Base-by-base conservation (phyloP, 1,140 invertebrate genomes). In the Cephus cinctus region DNA sequence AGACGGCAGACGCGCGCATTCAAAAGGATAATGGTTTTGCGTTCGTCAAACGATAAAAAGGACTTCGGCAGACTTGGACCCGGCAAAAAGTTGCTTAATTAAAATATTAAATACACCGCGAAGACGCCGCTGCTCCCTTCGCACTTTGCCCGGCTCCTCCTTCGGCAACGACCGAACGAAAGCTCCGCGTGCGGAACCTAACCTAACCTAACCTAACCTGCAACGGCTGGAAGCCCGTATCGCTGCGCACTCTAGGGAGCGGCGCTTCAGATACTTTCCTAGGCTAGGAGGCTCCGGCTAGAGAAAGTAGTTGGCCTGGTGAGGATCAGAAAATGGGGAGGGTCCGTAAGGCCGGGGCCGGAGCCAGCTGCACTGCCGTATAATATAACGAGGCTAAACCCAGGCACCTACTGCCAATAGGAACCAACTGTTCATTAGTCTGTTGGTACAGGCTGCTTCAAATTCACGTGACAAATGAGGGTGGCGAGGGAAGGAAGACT, bases 351-450 rank as follows among this genome's bases (percentile, higher is more conserved):
- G 25, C 6, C n/a, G 6, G 45, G 53, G 56, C 61, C 58, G 52
- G 56, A 67, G 66, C 65, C 69, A 73, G 71, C 67, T 71, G 69
- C 67, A 55, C 63, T 53, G 62, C 57, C 50, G 59, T 69, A 69
- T n/a, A n/a, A 67, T 61, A 63, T 68, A 70, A 67, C 70, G 58
- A 71, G 60, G 48, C 56, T 57, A 54, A 62, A 57, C 57, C 53
- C 61, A 62, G 60, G 60, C 65, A 58, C 61, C 63, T 69, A 69
- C 65, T 61, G 65, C 56, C 64, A 64, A 69, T 67, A 69, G 63
- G 55, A 63, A 50, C 66, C 70, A 71, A 74, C 70, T 72, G 67
- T 74, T 74, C 70, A 73, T 73, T 73, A 71, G 60, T 62, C 56
- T 58, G 56, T 66, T 61, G 48, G 58, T 63, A 67, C 67, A 67